A percentile compares a stretch with the other conserved stretches of the same genome.
Evolutionary conservation across 2,797 vertebrate genomes (phyloP).

Genomic region (Luscinia luscinia): DNA sequence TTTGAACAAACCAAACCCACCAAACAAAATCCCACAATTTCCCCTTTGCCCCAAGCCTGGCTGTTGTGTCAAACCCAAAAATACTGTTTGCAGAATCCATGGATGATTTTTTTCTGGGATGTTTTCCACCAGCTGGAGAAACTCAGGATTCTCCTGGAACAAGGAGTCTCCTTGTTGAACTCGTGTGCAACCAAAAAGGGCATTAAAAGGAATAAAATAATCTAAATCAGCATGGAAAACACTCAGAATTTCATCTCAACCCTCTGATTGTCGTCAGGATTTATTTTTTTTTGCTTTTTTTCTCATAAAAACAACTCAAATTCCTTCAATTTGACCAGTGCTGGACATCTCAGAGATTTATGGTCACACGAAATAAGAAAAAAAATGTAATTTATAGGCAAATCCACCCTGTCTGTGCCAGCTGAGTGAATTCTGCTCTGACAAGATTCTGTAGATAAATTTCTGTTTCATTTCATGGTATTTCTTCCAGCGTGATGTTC

Average conservation of each 20-base stretch:
- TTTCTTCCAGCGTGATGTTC: not conserved
- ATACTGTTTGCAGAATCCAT: rapidly evolving
- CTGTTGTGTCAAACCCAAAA: not conserved
- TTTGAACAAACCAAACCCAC: not conserved
- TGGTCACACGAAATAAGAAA: not conserved
- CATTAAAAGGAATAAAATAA: not conserved
- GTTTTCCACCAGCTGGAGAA: not conserved
- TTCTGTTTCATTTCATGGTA: conserved; percentile 26
- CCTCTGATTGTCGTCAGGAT: rapidly evolving
- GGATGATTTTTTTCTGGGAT: not conserved
- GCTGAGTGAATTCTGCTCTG: not conserved
- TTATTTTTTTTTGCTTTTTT: not conserved
- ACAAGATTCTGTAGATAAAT: not conserved
- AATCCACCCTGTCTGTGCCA: not conserved
- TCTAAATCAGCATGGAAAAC: not conserved
- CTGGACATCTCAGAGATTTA: not conserved
- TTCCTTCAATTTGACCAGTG: not conserved
- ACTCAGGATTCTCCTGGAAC: not conserved
- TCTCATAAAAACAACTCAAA: not conserved
- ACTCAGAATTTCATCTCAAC: not conserved
- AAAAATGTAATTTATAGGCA: not conserved
- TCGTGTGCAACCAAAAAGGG: not conserved
- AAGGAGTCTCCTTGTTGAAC: not conserved
- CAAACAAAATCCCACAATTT: not conserved
- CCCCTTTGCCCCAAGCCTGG: not conserved